Conservation (phyloP, 1,140 invertebrate genomes). For the Tribolium castaneum region DNA sequence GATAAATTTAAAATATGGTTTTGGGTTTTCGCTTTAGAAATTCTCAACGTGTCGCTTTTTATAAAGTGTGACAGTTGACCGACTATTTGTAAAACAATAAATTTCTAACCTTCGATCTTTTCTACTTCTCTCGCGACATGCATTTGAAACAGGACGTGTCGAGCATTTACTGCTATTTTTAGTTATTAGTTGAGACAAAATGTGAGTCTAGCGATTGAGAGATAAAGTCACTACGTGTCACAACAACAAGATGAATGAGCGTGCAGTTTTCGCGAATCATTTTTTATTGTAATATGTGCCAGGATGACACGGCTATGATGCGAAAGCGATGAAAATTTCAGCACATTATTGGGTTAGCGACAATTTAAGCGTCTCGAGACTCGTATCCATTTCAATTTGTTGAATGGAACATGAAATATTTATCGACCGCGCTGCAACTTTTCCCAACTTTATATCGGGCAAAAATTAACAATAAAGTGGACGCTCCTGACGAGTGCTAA, state of each 20-base stretch:
- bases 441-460: background rate
- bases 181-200: background rate
- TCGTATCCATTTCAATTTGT: conserved; percentile 23
- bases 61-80: background rate
- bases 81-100: background rate
- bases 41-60: background rate
- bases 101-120: conserved; percentile 6
- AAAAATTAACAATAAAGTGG: background rate
- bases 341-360: conserved; percentile 13
- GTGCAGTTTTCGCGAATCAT: background rate
- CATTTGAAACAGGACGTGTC: background rate
- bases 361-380: conserved; percentile 15
- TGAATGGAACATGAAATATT: conserved; percentile 9
- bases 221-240: background rate
- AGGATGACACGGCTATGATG: background rate
- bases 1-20: background rate
- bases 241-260: conserved; percentile 3
- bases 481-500: too few species aligned
- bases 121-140: background rate
- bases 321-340: conserved; percentile 12
- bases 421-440: background rate
- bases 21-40: background rate
- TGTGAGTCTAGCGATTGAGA: background rate
- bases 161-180: background rate
- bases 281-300: conserved; percentile 21